Evolutionary conservation across 2,113 vertebrate species (phyloP), one percentile per base, ranked within the genome.

Genomic region (Brachionichthys hirsutus): DNA sequence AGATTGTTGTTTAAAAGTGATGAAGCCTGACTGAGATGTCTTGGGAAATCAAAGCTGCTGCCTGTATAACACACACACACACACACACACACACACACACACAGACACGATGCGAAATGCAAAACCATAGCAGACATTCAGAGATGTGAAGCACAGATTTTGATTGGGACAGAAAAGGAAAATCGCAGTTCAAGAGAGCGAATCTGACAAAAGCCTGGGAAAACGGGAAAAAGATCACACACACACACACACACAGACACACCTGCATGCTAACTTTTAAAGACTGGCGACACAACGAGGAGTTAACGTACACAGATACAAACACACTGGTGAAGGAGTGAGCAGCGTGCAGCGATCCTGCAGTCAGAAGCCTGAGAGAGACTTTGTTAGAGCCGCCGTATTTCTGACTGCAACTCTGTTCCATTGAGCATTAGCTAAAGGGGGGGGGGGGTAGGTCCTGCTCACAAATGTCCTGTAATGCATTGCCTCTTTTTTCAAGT

Each of bases 41-140:
- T 71, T 72, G 87, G 85, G 84, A 90, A 91, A 92, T 91, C 85
- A 89, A 85, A 86, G 70, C 36, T 17, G 47, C 54, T 73, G 53
- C 64, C 35, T 68, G 68, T 67, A 71, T 59, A 18, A 58, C 43
- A 45, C n/a, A 45, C n/a, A 47, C 17, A 47, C 17, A 47, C 17
- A 47, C 17, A 47, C 17, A 47, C 17, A 47, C 17, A 56, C 52
- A 54, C 52, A 64, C 22, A 15, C 55, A 46, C 54, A 36, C 53
- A 67, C 54, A 63, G 57, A 57, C 56, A 63, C 41, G 60, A 41
- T 59, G 54, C 40, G 54, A 20, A 71, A 63, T 53, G 19, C 62
- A 64, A 58, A 40, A 7, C 49, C 62, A 55, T 36, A 36, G 75
- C 42, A 56, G 45, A 24, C 57, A 59, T 73, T 67, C 48, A 61